A percentile compares a stretch with the other conserved stretches of the same genome.
Conservation (phyloP, 2,797 vertebrate species). For the Gallinago stenura region DNA sequence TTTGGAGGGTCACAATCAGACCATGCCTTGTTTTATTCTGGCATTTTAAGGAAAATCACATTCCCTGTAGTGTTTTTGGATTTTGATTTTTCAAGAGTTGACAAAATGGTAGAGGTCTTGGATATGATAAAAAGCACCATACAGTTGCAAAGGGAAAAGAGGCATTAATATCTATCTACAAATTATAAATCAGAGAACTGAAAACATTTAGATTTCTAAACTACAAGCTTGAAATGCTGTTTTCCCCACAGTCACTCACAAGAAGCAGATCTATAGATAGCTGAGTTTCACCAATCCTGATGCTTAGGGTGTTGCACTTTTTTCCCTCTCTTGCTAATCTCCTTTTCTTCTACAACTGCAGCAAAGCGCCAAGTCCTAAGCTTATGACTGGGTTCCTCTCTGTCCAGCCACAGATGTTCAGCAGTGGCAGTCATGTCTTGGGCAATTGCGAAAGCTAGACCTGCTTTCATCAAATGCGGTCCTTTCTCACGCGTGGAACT, state of each 20-base stretch:
- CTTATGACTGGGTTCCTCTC: neutral
- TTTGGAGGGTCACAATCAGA: neutral
- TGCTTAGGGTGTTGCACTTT: neutral
- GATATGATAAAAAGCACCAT: neutral
- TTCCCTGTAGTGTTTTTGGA: neutral
- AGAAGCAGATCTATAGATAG: neutral
- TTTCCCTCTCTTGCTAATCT: neutral
- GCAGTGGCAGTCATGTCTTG: neutral
- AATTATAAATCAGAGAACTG: neutral
- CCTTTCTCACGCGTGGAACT: neutral
- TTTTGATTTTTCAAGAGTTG: neutral
- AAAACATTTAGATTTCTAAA: neutral
- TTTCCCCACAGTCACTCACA: fast-evolving
- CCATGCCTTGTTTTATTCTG: neutral
- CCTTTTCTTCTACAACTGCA: neutral
- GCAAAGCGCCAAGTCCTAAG: neutral
- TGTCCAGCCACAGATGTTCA: neutral
- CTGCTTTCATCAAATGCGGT: neutral
- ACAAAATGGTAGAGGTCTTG: neutral
- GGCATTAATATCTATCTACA: neutral
- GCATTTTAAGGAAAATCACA: neutral
- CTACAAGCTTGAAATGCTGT: neutral
- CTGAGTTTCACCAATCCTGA: neutral
- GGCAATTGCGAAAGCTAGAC: neutral
- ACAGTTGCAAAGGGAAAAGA: neutral